Conservation (phyloP, 2,888 invertebrate species). For the Cosmopolites sordidus region DNA sequence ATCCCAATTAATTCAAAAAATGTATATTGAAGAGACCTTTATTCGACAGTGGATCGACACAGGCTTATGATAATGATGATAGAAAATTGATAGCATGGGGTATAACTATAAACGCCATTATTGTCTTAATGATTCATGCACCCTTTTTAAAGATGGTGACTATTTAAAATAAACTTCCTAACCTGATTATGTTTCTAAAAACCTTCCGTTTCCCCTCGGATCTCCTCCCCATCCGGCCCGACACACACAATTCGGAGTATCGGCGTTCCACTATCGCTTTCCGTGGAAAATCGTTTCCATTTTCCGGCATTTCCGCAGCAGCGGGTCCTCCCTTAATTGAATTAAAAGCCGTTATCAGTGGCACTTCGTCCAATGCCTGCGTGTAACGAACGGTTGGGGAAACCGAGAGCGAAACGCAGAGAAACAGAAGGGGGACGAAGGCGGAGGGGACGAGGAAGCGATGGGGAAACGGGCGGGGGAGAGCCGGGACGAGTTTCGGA, state of each 20-base stretch:
- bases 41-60: too few species aligned
- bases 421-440: neutral
- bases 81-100: too few species aligned
- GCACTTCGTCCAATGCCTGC: slow-evolving; percentile 23
- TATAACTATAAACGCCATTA: too few species aligned
- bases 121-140: too few species aligned
- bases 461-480: slow-evolving; percentile 2
- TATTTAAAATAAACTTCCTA: too few species aligned
- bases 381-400: slow-evolving; percentile 9
- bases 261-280: slow-evolving; percentile 19
- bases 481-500: too few species aligned
- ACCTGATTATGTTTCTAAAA: too few species aligned
- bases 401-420: neutral
- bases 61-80: too few species aligned
- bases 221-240: neutral
- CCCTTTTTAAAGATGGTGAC: too few species aligned
- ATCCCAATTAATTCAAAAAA: too few species aligned
- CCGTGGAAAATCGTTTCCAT: slow-evolving; percentile 25
- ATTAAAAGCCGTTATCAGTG: slow-evolving; percentile 31
- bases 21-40: too few species aligned
- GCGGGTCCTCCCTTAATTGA: slow-evolving; percentile 26
- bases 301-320: slow-evolving; percentile 24
- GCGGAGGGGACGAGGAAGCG: neutral
- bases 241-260: slow-evolving; percentile 7
- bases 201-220: neutral